Evolutionary conservation across 2,113 vertebrate genomes (phyloP), one percentile per base, ranked within the genome.

Genomic region (Neodon shergylaensis): DNA sequence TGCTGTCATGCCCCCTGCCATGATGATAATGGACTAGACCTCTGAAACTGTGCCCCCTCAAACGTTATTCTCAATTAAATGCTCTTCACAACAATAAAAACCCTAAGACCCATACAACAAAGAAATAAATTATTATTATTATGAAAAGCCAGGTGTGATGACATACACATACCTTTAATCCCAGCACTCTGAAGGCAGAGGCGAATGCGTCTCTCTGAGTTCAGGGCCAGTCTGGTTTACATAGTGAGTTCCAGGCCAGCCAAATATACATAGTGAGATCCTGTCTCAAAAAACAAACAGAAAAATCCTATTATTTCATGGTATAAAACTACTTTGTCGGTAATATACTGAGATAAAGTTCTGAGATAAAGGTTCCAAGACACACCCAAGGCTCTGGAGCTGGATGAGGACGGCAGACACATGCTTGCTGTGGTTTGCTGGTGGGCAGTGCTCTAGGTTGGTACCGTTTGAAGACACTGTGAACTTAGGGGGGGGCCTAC

Each of bases 381-480:
- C 73, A 24, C 22, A 6, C 39, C 39, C 13, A 61, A 83, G 54
- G 24, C n/a, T 42, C 16, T 61, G 54, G 14, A 28, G 13, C 81
- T 42, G 13, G n/a, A 39, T 42, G n/a, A 63, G 3, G n/a, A 13
- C 0, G 10, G 9, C 36, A 1, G 13, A 49, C 31, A 79, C 49
- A n/a, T 54, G 1, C n/a, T 2, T 54, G 4, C 14, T 11, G 7
- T 5, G 5, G 5, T 82, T 39, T 28, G n/a, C 58, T 12, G 3
- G 54, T 9, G 21, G 54, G n/a, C 3, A 61, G 24, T 76, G 42
- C 42, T 44, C 74, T 47, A 44, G 42, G 73, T 7, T 28, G 24
- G 11, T 21, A 3, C 17, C 2, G 2, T 52, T 52, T 47, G 33
- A 33, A 52, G 31, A 33, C 31, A 33, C 77, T 52, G 28, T 33